Evolutionary conservation across 2,113 vertebrate genomes (phyloP).

Genomic region (Lepus europaeus): DNA sequence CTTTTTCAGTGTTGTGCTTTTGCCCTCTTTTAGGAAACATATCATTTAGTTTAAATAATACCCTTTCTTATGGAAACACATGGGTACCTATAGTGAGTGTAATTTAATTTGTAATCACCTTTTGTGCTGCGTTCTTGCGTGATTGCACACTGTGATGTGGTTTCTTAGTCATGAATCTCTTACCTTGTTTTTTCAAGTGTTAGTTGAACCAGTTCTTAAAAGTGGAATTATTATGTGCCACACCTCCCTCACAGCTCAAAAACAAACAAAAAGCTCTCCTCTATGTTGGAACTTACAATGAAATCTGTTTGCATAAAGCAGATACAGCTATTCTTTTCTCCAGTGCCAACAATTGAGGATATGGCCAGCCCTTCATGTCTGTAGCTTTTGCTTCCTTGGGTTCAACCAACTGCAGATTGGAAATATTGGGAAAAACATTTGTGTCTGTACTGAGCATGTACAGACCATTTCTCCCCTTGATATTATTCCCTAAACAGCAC

Average conservation of each 20-base stretch:
- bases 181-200: conserved; percentile 50
- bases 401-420: neutral
- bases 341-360: neutral
- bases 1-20: neutral
- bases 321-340: neutral
- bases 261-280: conserved; percentile 2
- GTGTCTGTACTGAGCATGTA: neutral
- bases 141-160: neutral
- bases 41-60: conserved; percentile 60
- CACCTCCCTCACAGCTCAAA: neutral
- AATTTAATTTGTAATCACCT: conserved; percentile 52
- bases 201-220: conserved; percentile 30
- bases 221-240: conserved; percentile 11
- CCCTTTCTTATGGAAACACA: conserved; percentile 40
- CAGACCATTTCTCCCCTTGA: neutral
- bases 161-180: conserved; percentile 42
- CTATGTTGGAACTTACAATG: conserved; percentile 38
- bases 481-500: neutral
- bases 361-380: neutral
- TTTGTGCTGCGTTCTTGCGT: neutral
- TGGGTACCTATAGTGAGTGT: conserved; percentile 26
- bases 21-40: conserved; percentile 18
- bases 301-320: conserved; percentile 15
- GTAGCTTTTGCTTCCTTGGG: neutral
- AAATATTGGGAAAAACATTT: neutral